Evolutionary conservation across 1,140 invertebrate genomes (phyloP).

Genomic region (Aethina tumida): DNA sequence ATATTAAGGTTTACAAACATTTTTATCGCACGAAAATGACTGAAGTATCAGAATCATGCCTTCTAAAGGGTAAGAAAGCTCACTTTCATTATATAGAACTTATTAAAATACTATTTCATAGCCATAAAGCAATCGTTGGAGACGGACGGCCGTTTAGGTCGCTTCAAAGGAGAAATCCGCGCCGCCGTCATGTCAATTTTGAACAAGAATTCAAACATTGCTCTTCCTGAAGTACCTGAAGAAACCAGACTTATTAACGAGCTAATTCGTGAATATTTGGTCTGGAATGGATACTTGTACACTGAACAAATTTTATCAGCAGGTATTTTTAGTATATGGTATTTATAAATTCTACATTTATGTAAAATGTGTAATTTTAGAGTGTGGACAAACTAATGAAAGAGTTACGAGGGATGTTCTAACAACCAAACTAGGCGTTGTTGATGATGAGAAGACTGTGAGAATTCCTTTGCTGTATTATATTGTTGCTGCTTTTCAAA

Average conservation of each 20-base stretch:
- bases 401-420: conserved; percentile 26
- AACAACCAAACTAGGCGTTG: conserved; percentile 30
- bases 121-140: conserved; percentile 31
- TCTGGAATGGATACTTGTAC: conserved; percentile 46
- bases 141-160: conserved; percentile 28
- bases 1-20: too few species aligned
- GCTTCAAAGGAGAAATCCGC: conserved; percentile 32
- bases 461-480: conserved; percentile 34
- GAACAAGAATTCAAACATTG: conserved; percentile 22
- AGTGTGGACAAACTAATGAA: conserved; percentile 27
- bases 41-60: too few species aligned
- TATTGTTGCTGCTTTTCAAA: conserved; percentile 22
- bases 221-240: conserved; percentile 33
- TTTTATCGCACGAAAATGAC: too few species aligned
- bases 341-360: conserved; percentile 6
- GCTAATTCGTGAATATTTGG: conserved; percentile 41
- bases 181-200: conserved; percentile 31
- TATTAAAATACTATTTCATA: too few species aligned
- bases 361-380: conserved; percentile 17
- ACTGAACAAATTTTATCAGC: conserved; percentile 40
- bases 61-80: too few species aligned
- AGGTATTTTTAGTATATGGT: conserved; percentile 24
- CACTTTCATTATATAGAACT: too few species aligned
- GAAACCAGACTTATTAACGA: conserved; percentile 43
- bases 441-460: conserved; percentile 29